Evolutionary conservation across 2,888 invertebrate species (phyloP), one percentile per base, ranked within the genome.

Genomic region (Dilophus febrilis): DNA sequence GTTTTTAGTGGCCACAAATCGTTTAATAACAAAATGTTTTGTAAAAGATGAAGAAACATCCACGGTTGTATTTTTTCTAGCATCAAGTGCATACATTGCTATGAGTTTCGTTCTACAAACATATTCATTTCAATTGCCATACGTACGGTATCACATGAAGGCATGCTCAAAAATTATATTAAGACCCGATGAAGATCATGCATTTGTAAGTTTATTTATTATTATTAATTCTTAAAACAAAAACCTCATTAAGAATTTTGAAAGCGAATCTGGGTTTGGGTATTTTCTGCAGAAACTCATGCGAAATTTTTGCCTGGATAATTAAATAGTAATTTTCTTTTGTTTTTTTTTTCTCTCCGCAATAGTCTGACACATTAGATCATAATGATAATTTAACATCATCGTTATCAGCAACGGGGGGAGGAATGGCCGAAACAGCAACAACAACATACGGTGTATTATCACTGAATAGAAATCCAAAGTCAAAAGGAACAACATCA

Each of bases 41-140:
- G 71, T 88, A 42, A 67, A 75, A 41, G 79, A 84, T 51, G 78
- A 86, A 40, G 72, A 75, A 30, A 70, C 78, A 29, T 90, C 86
- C 54, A 91, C 90, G 1, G 75, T 85, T 44, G 74, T 85, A 59
- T 91, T 91, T 65, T 91, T 91, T 61, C 66, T 76, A 30, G 68
- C 85, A 41, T 87, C 87, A 32, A 79, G 84, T 40, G 62, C 75
- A 31, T 75, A 84, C 22, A 74, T 91, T 16, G 66, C 77, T 17
- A 65, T 76, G 22, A 90, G 90, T 52, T 84, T 81, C 49, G 66
- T 78, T 47, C 64, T 86, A 46, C 86, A 90, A 54, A 72, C 81
- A 55, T 64, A 80, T 34, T 77, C 85, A 47, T 74, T 82, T 55
- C 71, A 76, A 43, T 80, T 84, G 30, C 81, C 85, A 10, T 81